Conservation (phyloP, 2,113 vertebrate genomes). For the Bungarus multicinctus region DNA sequence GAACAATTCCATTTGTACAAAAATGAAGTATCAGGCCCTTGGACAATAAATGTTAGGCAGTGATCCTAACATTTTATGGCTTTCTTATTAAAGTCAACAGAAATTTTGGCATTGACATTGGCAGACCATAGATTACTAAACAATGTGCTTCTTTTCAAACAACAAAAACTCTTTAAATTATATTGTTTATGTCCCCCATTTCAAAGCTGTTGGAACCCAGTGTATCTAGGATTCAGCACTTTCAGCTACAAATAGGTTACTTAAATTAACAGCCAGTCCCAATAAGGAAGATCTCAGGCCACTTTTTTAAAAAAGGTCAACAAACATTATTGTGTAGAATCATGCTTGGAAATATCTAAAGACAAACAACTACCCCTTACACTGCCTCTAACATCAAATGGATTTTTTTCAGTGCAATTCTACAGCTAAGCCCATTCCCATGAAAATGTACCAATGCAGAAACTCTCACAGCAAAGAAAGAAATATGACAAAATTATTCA, state of each 20-base stretch:
- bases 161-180: background rate
- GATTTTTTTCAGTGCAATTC: background rate
- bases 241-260: background rate
- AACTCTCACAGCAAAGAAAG: background rate
- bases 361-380: background rate
- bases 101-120: background rate
- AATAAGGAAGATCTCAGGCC: background rate
- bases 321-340: constrained; percentile 10
- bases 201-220: background rate
- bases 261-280: constrained; percentile 3
- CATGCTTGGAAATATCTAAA: background rate
- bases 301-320: background rate
- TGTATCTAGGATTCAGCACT: background rate
- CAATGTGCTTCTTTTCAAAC: background rate
- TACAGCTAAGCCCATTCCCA: background rate
- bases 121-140: background rate
- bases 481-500: background rate
- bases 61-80: background rate
- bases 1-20: background rate
- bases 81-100: background rate
- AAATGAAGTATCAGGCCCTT: background rate
- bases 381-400: background rate
- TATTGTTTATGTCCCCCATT: background rate
- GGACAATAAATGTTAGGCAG: background rate
- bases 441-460: background rate